Evolutionary conservation across 2,113 vertebrate species (phyloP), one percentile per base, ranked within the genome.

Genomic region (Microcebus murinus): DNA sequence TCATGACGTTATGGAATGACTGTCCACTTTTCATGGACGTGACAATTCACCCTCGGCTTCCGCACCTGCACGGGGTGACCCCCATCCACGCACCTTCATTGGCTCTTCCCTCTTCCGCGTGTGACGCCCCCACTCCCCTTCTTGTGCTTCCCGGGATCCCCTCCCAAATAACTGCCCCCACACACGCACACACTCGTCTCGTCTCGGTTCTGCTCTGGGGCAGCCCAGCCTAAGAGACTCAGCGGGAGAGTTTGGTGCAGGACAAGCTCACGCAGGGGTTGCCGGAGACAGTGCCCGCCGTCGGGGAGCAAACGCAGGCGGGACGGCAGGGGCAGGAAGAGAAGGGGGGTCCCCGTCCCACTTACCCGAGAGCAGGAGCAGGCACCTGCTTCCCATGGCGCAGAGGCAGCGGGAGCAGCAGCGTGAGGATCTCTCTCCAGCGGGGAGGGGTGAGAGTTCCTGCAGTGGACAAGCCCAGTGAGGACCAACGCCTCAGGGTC

Each of bases 291-390:
- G n/a, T 59, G 8, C 10, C 71, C 42, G 50, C 23, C 12, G 25
- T 36, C 13, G 21, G 45, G n/a, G 17, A 67, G 48, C 10, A 55
- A 55, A 36, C 45, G 50, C 14, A 81, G 39, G 76, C 36, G 23
- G 48, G n/a, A 23, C 3, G 18, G 1, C 6, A 55, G 77, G 36
- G 0, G 2, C 29, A 23, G 50, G 34, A 11, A n/a, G 36, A 23
- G 23, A 79, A 57, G 25, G 31, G 20, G 34, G 18, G 42, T 31
- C 45, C 84, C 23, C 52, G 31, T 63, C n/a, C 4, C 31, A 88
- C 96, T 94, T 42, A 97, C 97, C 97, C 17, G 27, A 36, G 34
- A 92, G 25, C 67, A 76, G 34, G 9, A 8, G 14, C 27, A 91
- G 59, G 12, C 3, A 67, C 17, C 42, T 42, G 67, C 8, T 77